A percentile compares a stretch with the other conserved stretches of the same genome.
phyloP scores from a whole-genome alignment of 2,888 invertebrate species.

The Chaitophorus viminalis region DNA sequence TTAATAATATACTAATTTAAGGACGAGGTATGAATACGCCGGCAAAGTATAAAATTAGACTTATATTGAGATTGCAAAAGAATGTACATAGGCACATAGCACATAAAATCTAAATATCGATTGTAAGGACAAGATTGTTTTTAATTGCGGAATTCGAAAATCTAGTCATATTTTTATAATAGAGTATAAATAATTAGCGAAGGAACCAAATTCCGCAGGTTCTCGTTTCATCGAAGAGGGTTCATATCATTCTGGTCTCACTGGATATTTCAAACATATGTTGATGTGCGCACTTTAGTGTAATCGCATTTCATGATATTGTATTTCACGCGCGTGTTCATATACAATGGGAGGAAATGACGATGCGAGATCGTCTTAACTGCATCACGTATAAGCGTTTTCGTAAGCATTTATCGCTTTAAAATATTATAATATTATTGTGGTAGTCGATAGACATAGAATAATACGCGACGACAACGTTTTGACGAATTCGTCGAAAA shows the following conservation, averaged over 20 bases:
- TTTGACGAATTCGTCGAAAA: neutral
- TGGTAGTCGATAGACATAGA: too few species aligned
- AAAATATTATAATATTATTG: neutral
- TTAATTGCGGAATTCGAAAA: neutral
- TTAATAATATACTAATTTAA: too few species aligned
- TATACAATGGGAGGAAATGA: neutral
- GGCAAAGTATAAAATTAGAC: too few species aligned
- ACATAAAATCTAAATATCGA: too few species aligned
- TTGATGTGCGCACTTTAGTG: neutral
- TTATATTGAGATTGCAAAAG: too few species aligned
- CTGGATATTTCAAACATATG: neutral
- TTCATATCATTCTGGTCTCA: neutral
- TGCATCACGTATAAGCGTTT: neutral
- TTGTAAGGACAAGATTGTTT: neutral
- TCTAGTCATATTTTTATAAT: neutral
- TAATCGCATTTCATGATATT: neutral
- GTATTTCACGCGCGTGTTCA: neutral
- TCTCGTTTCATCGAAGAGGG: neutral
- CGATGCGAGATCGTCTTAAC: neutral
- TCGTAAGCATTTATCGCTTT: neutral
- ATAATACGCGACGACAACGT: neutral
- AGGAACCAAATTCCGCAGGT: neutral
- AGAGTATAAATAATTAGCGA: neutral
- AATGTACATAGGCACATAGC: too few species aligned
- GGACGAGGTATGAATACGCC: too few species aligned